Evolutionary conservation across 2,113 vertebrate genomes (phyloP).

Genomic region (Cyanoliseus patagonus): DNA sequence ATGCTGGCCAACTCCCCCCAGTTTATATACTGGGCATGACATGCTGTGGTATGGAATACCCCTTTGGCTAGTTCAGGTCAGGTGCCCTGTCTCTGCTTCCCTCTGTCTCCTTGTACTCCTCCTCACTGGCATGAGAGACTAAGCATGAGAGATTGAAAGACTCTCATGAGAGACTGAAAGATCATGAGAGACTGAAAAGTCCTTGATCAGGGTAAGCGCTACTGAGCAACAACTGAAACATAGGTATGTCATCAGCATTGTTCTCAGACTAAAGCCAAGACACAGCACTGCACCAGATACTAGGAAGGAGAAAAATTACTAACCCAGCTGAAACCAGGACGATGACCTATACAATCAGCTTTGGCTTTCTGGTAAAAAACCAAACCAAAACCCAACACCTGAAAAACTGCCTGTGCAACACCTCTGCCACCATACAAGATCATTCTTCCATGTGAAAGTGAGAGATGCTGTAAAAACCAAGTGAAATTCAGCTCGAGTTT

Average conservation of each 20-base stretch:
- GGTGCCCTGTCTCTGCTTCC: neutral
- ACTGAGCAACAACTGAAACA: neutral
- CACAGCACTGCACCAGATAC: neutral
- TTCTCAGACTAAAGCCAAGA: neutral
- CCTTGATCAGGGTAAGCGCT: neutral
- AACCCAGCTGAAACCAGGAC: neutral
- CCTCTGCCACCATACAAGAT: neutral
- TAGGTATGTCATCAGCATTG: neutral
- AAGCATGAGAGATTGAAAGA: too few relatives aligned
- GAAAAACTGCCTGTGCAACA: neutral
- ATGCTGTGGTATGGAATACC: neutral
- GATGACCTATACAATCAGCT: neutral
- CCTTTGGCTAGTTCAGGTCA: neutral
- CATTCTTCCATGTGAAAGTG: neutral
- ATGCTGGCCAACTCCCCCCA: neutral
- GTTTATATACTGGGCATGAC: neutral
- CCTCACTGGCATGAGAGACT: neutral
- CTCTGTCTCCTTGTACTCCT: neutral
- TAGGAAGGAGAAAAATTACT: neutral
- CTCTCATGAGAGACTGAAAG: neutral
- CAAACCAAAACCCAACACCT: neutral
- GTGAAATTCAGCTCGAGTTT: neutral
- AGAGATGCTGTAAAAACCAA: neutral
- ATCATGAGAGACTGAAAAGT: neutral
- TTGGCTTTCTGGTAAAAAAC: neutral